Percentiles rank a stretch among this genome's conserved stretches.
These are phyloP conservation scores for Sisyra nigra DNA, from an alignment of 2,888 invertebrate species.

Conservation along the genomic window DNA sequence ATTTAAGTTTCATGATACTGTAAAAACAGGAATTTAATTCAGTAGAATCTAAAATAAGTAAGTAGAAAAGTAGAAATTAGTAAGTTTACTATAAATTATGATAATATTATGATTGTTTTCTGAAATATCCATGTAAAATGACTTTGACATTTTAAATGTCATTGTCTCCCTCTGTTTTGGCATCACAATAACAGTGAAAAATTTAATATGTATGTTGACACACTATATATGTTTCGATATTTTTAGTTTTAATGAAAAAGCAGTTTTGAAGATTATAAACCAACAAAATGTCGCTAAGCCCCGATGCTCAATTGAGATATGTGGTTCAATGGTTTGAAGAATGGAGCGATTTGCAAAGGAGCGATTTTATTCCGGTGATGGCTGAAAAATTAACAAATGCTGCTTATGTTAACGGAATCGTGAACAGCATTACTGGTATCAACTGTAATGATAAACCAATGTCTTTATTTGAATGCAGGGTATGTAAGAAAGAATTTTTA, in stretches of 20 bases:
- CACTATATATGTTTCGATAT: neutral
- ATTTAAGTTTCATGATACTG: no score
- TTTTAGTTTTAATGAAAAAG: neutral
- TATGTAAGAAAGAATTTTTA: constrained; percentile 25
- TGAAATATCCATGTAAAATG: no score
- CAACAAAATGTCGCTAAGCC: constrained; percentile 28
- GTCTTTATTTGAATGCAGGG: constrained; percentile 68
- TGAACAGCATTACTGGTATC: constrained; percentile 46
- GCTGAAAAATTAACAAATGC: constrained; percentile 44
- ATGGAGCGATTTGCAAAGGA: constrained; percentile 75
- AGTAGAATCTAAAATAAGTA: no score
- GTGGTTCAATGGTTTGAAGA: constrained; percentile 76
- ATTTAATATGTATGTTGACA: no score
- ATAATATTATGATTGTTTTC: no score
- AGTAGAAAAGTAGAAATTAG: no score
- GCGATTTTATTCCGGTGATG: constrained; percentile 65
- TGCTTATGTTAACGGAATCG: constrained; percentile 55
- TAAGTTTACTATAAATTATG: no score
- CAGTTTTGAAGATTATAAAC: constrained; percentile 2
- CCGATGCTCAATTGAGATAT: constrained; percentile 65
- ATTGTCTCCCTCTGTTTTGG: no score
- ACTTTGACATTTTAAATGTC: no score
- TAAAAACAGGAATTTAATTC: no score
- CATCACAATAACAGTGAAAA: no score
- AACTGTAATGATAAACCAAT: constrained; percentile 60